Conservation (phyloP, 2,797 vertebrate species). For the Girardinus metallicus region DNA sequence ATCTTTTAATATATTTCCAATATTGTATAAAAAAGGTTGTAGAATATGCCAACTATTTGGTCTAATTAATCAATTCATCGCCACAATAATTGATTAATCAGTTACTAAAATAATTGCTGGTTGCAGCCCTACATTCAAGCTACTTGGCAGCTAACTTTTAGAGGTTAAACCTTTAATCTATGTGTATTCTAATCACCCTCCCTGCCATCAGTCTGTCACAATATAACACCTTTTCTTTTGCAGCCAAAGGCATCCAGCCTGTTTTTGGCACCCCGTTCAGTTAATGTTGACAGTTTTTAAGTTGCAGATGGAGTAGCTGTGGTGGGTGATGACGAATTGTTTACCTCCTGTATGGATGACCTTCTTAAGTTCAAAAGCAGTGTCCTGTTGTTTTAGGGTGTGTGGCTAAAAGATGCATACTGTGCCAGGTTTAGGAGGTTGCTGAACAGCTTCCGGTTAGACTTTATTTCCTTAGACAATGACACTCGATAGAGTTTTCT, state of each 20-base stretch:
- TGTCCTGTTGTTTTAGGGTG: conserved; percentile 30
- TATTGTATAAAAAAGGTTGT: too few relatives aligned
- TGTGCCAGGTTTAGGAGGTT: not conserved
- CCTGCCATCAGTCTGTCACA: conserved; percentile 11
- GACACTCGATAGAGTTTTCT: not conserved
- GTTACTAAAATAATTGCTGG: too few relatives aligned
- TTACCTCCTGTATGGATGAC: conserved; percentile 52
- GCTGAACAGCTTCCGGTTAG: not conserved
- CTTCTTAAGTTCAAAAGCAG: conserved; percentile 45
- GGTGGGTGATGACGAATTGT: conserved; percentile 40
- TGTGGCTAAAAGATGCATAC: conserved; percentile 3
- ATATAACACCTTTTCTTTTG: conserved; percentile 4
- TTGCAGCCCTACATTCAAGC: not conserved
- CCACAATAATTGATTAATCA: too few relatives aligned
- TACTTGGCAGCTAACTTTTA: conserved; percentile 4
- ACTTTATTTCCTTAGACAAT: not conserved
- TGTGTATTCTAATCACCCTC: conserved; percentile 1
- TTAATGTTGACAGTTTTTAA: conserved; percentile 39
- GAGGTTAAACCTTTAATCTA: conserved; percentile 14
- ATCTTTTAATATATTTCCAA: too few relatives aligned
- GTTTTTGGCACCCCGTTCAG: conserved; percentile 27
- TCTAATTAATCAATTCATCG: too few relatives aligned
- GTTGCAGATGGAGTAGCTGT: conserved; percentile 56
- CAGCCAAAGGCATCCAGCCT: conserved; percentile 17
- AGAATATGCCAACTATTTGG: too few relatives aligned